Percentiles rank a stretch among this genome's conserved stretches.
Evolutionary conservation across 2,113 vertebrate species (phyloP).

Genomic region (Seriola quinqueradiata): DNA sequence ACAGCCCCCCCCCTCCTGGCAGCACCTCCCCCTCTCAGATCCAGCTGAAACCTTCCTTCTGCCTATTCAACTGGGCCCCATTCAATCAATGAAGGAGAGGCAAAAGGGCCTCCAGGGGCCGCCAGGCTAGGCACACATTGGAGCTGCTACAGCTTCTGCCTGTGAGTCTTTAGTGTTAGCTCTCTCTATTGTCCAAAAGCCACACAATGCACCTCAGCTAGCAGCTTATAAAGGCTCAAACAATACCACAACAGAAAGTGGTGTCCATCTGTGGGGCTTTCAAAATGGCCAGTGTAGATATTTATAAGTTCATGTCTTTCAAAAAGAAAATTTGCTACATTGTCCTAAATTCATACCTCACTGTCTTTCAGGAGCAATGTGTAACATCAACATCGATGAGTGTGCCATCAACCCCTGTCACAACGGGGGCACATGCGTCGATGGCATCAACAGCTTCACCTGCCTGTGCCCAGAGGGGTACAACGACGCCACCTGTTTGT

Average conservation of each 20-base stretch:
- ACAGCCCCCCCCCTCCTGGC: slow-evolving; percentile 40
- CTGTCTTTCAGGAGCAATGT: slow-evolving; percentile 88
- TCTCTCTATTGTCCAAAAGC: slow-evolving; percentile 45
- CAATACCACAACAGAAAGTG: slow-evolving; percentile 34
- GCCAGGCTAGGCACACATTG: slow-evolving; percentile 56
- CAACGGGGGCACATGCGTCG: slow-evolving; percentile 93
- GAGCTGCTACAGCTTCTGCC: slow-evolving; percentile 49
- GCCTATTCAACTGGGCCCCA: slow-evolving; percentile 66
- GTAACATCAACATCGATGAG: slow-evolving; percentile 93
- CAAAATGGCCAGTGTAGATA: slow-evolving; percentile 20
- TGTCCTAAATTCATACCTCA: not conserved
- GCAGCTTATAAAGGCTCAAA: slow-evolving; percentile 54
- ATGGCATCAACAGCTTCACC: slow-evolving; percentile 90
- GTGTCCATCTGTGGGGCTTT: slow-evolving; percentile 34
- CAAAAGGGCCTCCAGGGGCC: slow-evolving; percentile 67
- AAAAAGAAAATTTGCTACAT: not conserved
- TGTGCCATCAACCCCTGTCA: slow-evolving; percentile 91
- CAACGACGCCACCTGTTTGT: slow-evolving; percentile 92
- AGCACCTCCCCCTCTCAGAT: slow-evolving; percentile 59
- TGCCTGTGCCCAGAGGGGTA: slow-evolving; percentile 94
- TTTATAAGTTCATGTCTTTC: slow-evolving; percentile 14
- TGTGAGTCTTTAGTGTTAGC: slow-evolving; percentile 40
- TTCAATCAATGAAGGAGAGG: slow-evolving; percentile 64
- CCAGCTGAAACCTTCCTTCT: slow-evolving; percentile 68
- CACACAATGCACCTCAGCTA: slow-evolving; percentile 45